Base-by-base conservation (phyloP, 2,113 vertebrate genomes). In the Hymenochirus boettgeri region DNA sequence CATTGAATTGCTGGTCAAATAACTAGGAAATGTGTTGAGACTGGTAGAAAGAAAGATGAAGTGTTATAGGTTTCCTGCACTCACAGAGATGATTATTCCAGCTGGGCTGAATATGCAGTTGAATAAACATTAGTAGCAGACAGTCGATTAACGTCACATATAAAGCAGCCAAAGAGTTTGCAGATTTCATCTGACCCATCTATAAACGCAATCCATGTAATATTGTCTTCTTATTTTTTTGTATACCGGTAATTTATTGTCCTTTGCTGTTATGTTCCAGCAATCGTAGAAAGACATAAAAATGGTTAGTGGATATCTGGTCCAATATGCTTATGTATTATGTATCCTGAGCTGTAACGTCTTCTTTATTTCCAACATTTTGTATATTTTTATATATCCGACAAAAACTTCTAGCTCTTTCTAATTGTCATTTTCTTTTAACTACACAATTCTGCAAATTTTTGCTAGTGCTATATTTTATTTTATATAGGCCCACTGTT, bases 21-120 rank as follows among this genome's bases (percentile, higher is more conserved):
- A 60, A 57, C 60, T 60, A 69, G 47, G 65, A 69, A 69, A 69
- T 69, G 65, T 69, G 65, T 69, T 69, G 65, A 69, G 65, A 69
- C 65, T 69, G 65, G 65, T 69, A 69, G 56, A 69, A 58, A 69
- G 56, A 69, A 69, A 69, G 47, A 69, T 69, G 65, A 69, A 69
- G 65, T 69, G 65, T 69, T 69, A 69, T 54, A 58, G 50, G 47
- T 69, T 60, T 69, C 65, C 65, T 69, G 65, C 65, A 60, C 65
- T 69, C 33, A 29, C 35, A 22, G 54, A 69, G 65, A 69, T 69
- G 65, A 69, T 29, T 69, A 69, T 69, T 69, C 65, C 65, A 69
- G 65, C 65, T 60, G 57, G 56, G 35, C 48, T 53, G 65, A 57
- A 52, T 69, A 69, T 42, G 56, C 57, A 22, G 29, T 60, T 57